Evolutionary conservation across 2,888 invertebrate species (phyloP), one percentile per base, ranked within the genome.

Genomic region (Sialis lutaria): DNA sequence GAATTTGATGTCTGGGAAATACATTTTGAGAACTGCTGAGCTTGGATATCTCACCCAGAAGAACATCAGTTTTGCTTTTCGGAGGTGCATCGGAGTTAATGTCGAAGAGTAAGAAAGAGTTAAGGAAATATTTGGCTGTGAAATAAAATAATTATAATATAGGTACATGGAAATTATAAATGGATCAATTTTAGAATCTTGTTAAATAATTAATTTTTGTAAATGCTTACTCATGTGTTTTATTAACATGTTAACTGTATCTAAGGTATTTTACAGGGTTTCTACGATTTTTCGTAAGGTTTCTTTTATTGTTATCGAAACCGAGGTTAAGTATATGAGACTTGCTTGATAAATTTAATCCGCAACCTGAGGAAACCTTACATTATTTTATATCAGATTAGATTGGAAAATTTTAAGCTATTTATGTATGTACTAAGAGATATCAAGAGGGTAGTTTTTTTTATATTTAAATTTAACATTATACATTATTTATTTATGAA

Each of bases 41-140:
- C 92, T 95, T 51, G 98, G 98, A 70, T 99, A 99, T 60, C 98
- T 81, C 60, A 95, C 95, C 89, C 93, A 98, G 85, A 99, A 99
- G 84, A 98, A 98, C 98, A 99, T 98, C 73, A 99, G 79, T 76
- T 98, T 99, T 55, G 98, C 98, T 72, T 99, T 99, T 66, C 98
- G 82, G 62, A 98, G 86, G 74, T 98, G 98, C 92, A 97, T 95
- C 65, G 97, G 97, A 59, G 97, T 97, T 73, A 98, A 73, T 61
- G 93, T 96, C 66, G 90, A 87, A 73, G 89, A 89, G 83, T 89
- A 74, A 80, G 83, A 70, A 63, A 85, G 75, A 79, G 83, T 88
- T 77, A 89, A 82, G 79, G 84, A 75, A 69, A 75, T 60, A 63
- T 64, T 22, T 22, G 22, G 22, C 22, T 22, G 22, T 22, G 22